Evolutionary conservation across 23 tunicate species (phyloP).

Genomic region (Trididemnum clinides): DNA sequence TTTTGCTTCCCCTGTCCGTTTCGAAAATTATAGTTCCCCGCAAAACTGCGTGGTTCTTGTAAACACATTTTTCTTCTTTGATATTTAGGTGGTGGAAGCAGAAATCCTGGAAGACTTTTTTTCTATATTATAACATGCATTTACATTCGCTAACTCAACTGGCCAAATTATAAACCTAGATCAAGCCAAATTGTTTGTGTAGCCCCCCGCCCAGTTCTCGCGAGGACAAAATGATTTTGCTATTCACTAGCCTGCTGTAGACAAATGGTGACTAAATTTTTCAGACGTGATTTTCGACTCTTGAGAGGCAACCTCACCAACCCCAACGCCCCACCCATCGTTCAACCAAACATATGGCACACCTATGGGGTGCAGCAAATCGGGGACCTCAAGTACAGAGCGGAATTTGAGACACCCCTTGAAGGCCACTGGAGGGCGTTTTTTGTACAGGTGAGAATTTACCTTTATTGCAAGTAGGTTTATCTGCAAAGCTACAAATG

Average conservation of each 20-base stretch:
- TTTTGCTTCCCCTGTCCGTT: no score
- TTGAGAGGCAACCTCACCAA: slow-evolving; percentile 53
- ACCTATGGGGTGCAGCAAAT: slow-evolving; percentile 34
- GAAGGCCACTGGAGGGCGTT: slow-evolving; percentile 81
- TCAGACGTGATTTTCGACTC: slow-evolving; percentile 80
- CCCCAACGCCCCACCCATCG: slow-evolving; percentile 39
- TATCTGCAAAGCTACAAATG: neutral
- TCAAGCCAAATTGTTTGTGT: neutral
- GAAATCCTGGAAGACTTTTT: no score
- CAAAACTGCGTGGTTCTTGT: no score
- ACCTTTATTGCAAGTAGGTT: no score
- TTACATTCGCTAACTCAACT: no score
- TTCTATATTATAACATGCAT: no score
- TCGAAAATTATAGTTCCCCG: neutral
- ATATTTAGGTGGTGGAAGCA: no score
- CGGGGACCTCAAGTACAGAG: slow-evolving; percentile 52
- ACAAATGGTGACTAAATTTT: no score
- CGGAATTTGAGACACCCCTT: slow-evolving; percentile 54
- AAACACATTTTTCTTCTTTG: no score
- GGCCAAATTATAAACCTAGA: neutral
- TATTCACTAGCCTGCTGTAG: no score
- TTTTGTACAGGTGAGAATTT: slow-evolving; percentile 64
- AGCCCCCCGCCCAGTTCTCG: no score
- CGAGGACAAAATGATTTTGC: no score
- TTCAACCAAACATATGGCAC: slow-evolving; percentile 62